Evolutionary conservation across 2,888 invertebrate genomes (phyloP).

Genomic region (Drosophila suboccidentalis): DNA sequence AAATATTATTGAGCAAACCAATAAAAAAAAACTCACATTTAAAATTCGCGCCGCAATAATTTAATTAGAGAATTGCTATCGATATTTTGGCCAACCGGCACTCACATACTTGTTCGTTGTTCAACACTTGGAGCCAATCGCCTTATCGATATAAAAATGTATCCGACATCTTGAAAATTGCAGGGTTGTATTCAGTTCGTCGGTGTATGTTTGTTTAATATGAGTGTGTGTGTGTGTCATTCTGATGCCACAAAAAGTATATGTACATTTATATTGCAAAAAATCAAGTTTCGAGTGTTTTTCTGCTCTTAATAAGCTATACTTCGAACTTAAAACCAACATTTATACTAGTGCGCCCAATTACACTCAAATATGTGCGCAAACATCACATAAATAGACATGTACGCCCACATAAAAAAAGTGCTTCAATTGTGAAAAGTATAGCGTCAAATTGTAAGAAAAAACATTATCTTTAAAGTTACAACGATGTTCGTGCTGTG

Average conservation of each 20-base stretch:
- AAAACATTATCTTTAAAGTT: slow-evolving; percentile 2
- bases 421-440: slow-evolving; percentile 29
- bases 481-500: background rate
- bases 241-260: slow-evolving; percentile 33
- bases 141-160: too few relatives aligned
- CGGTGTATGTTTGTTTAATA: slow-evolving; percentile 41
- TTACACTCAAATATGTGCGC: background rate
- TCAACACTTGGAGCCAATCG: background rate
- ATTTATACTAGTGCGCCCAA: background rate
- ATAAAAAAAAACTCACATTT: too few relatives aligned
- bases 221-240: slow-evolving; percentile 21
- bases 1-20: too few relatives aligned
- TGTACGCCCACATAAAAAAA: background rate
- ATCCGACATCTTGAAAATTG: slow-evolving; percentile 37
- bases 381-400: background rate
- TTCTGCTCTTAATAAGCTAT: background rate
- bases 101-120: background rate
- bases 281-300: slow-evolving; percentile 19
- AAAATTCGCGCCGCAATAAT: too few relatives aligned
- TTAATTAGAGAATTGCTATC: too few relatives aligned
- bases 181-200: slow-evolving; percentile 39
- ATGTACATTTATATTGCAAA: slow-evolving; percentile 33
- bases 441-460: slow-evolving; percentile 6
- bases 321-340: background rate
- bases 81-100: too few relatives aligned